Conservation (phyloP, 2,797 vertebrate genomes). For the Notolepis coatsorum region DNA sequence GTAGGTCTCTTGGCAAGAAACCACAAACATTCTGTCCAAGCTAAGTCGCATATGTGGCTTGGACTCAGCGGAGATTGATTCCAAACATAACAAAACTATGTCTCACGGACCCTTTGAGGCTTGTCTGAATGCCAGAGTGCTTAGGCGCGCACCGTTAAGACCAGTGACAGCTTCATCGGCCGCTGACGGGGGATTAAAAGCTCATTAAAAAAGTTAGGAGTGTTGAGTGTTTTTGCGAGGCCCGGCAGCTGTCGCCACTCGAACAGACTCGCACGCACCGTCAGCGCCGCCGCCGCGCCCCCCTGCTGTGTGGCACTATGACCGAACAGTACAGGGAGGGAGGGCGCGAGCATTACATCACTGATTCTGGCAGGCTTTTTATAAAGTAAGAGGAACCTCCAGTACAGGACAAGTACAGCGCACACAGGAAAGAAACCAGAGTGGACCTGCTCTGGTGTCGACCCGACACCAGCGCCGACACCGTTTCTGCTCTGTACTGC, state of each 20-base stretch:
- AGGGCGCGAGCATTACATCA: conserved; percentile 41
- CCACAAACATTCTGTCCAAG: conserved; percentile 26
- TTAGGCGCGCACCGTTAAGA: conserved; percentile 18
- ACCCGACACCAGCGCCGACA: background rate
- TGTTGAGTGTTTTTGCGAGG: conserved; percentile 48
- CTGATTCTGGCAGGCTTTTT: conserved; percentile 10
- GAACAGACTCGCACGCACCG: conserved; percentile 46
- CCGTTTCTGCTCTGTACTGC: background rate
- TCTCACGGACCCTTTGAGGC: conserved; percentile 34
- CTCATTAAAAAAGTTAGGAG: conserved; percentile 49
- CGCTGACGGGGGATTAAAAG: conserved; percentile 45
- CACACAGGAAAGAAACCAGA: background rate
- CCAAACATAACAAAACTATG: conserved; percentile 30
- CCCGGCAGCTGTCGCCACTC: conserved; percentile 61
- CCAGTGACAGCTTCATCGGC: conserved; percentile 31
- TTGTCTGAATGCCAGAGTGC: conserved; percentile 50
- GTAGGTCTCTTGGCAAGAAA: conserved; percentile 13
- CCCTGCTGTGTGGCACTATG: background rate
- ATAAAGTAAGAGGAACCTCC: conserved; percentile 24
- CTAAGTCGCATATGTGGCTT: conserved; percentile 16
- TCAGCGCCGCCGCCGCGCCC: background rate
- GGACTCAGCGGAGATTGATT: conserved; percentile 16
- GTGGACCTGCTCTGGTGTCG: conserved; percentile 6
- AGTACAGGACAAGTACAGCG: conserved; percentile 40
- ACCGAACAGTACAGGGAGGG: too few species aligned